Base-by-base conservation (phyloP, 2,888 invertebrate genomes). In the Trissoscelio sp. region DNA sequence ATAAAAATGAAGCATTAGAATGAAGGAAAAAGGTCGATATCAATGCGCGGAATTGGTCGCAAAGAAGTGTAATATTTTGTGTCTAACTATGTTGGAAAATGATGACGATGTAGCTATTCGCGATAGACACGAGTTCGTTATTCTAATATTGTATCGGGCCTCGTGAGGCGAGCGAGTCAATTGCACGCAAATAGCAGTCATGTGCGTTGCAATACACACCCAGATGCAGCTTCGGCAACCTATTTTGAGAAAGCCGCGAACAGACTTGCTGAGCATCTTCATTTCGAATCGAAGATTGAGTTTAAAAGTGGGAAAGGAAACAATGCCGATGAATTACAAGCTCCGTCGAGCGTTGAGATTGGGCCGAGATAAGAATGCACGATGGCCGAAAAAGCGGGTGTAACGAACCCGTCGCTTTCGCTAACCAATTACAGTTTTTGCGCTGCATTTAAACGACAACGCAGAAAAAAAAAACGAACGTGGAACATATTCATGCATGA, bases 131-230 rank as follows among this genome's bases (percentile, higher is more conserved):
- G 28, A 53, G 55, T 79, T 46, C 39, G 67, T 73, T 60, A 79
- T 80, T 74, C 74, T 80, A 80, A 80, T 80, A 80, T 79, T 74
- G 79, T 69, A 74, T 81, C 60, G 58, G 75, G 31, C 66, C 39
- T 48, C 58, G 70, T 39, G 53, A 51, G 18, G 28, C 67, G 57
- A 81, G 70, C 81, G 44, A 74, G 75, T 77, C 66, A 66, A 77
- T 81, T 70, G 81, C 81, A 75, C 81, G 75, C 72, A 81, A 81
- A 81, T 81, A 81, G 75, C 81, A 81, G 60, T 81, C 60, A 77
- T 77, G 75, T 67, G 74, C 81, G 75, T 69, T 80, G 79, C 79
- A 64, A 62, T 78, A 55, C 57, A 70, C 60, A 73, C 70, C 81
- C 81, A 81, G 81, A 69, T 81, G 75, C 72, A 81, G 81, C 75